phyloP scores from a whole-genome alignment of 2,797 vertebrate species.

The Euphonia xanthogaster region DNA sequence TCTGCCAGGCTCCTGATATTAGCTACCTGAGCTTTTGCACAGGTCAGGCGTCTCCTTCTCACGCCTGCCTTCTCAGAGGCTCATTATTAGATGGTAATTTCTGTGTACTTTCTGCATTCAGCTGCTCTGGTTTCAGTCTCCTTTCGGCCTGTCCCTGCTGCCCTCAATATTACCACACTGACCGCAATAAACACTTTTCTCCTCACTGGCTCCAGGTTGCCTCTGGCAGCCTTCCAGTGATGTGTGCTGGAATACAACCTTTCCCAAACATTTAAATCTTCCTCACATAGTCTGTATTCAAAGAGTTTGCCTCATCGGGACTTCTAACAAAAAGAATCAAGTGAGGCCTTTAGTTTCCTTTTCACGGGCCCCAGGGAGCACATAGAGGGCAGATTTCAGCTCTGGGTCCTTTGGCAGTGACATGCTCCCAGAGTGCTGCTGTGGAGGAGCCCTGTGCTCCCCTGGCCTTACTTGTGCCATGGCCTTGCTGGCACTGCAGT shows the following conservation, averaged over 20 bases:
- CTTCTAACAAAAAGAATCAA: not conserved
- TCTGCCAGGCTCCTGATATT: not conserved
- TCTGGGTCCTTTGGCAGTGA: not conserved
- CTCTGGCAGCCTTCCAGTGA: conserved; percentile 45
- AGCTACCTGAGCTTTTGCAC: conserved; percentile 8
- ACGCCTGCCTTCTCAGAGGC: not conserved
- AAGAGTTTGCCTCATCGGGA: not conserved
- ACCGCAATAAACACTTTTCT: conserved; percentile 41
- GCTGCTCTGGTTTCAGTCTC: conserved; percentile 6
- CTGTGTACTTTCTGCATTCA: not conserved
- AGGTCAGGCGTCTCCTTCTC: not conserved
- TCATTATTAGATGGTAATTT: conserved; percentile 31
- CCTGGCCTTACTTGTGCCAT: not conserved
- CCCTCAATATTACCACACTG: conserved; percentile 4
- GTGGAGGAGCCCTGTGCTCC: not conserved
- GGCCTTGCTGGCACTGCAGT: not conserved
- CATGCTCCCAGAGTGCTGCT: not conserved
- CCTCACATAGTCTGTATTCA: not conserved
- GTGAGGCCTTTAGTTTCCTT: not conserved
- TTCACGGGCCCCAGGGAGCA: not conserved
- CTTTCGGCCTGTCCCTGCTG: conserved; percentile 6
- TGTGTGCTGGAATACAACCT: not conserved
- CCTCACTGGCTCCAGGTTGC: not conserved
- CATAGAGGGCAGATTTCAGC: not conserved
- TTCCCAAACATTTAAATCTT: not conserved